Percentiles rank a stretch among this genome's conserved stretches.
Conservation (phyloP, 2,113 vertebrate genomes). For the Beaufortia kweichowensis region DNA sequence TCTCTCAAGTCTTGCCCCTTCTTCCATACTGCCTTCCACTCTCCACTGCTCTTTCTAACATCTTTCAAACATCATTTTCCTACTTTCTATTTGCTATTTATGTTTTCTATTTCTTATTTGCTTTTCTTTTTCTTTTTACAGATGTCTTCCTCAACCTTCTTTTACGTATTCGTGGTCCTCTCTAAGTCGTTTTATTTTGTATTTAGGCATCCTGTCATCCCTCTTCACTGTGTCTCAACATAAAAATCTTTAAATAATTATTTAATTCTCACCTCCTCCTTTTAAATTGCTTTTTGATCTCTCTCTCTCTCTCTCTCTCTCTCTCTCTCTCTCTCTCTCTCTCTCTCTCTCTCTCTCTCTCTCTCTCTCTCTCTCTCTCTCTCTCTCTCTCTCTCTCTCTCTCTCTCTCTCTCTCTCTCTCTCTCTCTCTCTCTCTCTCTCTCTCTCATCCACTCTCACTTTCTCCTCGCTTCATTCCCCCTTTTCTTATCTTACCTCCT, state of each 20-base stretch:
- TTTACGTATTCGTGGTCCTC: no score
- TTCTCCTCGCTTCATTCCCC: conserved; percentile 33
- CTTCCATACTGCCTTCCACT: not conserved
- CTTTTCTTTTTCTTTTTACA: not conserved
- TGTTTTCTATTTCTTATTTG: no score
- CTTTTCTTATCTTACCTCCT: conserved; percentile 25
- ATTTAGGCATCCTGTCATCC: not conserved
- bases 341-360: not conserved
- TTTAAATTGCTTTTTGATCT: not conserved
- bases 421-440: conserved; percentile 18
- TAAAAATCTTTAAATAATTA: not conserved
- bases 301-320: not conserved
- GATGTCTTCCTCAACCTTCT: not conserved
- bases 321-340: not conserved
- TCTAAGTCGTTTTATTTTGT: not conserved
- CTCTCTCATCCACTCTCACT: conserved; percentile 12
- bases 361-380: not conserved
- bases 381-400: conserved; percentile 1
- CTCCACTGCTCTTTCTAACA: conserved; percentile 6
- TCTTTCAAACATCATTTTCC: not conserved
- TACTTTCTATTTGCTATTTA: no score
- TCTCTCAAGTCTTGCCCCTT: not conserved
- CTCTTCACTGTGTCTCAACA: not conserved
- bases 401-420: conserved; percentile 9
- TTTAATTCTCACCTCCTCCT: not conserved